Percentiles rank a stretch among this genome's conserved stretches.
Conservation (phyloP, 2,888 invertebrate species). For the Dromius quadrimaculatus region DNA sequence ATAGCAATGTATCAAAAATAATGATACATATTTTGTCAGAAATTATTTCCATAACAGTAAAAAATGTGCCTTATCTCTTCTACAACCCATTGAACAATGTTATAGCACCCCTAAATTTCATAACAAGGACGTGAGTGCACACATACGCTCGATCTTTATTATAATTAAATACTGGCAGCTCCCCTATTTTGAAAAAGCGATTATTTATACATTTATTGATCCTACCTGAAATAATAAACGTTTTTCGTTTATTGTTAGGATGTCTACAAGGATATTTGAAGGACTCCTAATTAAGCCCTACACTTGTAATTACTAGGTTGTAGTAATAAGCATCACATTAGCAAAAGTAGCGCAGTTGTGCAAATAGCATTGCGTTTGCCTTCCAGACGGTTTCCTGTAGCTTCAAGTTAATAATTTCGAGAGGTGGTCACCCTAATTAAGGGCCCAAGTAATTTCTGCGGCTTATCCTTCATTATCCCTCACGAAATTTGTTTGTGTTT, state of each 20-base stretch:
- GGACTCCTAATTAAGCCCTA: too few species aligned
- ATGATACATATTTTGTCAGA: slow-evolving; percentile 35
- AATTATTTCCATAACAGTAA: slow-evolving; percentile 40
- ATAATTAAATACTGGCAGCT: too few species aligned
- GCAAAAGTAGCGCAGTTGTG: neutral
- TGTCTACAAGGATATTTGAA: too few species aligned
- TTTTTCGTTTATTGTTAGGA: too few species aligned
- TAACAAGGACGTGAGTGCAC: slow-evolving; percentile 43
- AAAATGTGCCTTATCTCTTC: slow-evolving; percentile 44
- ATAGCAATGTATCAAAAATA: slow-evolving; percentile 31
- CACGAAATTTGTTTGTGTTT: slow-evolving; percentile 45
- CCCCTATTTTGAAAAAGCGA: too few species aligned
- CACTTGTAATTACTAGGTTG: slow-evolving; percentile 20
- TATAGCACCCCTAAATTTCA: slow-evolving; percentile 39
- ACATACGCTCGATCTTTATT: slow-evolving; percentile 43
- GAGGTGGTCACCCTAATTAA: slow-evolving; percentile 49
- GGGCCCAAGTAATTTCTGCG: slow-evolving; percentile 41
- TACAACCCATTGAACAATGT: slow-evolving; percentile 45
- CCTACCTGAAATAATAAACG: too few species aligned
- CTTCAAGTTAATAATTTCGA: slow-evolving; percentile 39
- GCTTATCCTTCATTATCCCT: slow-evolving; percentile 46
- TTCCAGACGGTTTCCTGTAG: too few species aligned
- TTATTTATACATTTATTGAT: too few species aligned
- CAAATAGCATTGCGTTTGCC: neutral
- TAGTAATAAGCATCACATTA: slow-evolving; percentile 37